Evolutionary conservation across 2,113 vertebrate species (phyloP).

Genomic region (Eclectus roratus): DNA sequence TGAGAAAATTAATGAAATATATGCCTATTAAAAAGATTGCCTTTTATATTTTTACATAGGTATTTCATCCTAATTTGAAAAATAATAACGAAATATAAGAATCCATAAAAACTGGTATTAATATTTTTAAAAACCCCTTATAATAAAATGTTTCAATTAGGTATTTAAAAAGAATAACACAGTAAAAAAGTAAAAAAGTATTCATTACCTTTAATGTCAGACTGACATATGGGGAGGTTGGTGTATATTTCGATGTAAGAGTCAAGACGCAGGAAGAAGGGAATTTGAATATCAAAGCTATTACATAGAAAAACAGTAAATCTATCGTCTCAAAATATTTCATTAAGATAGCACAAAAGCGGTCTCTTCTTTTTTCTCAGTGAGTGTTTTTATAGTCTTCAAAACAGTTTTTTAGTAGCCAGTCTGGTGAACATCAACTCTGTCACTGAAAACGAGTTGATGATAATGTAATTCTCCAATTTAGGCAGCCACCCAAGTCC

Average conservation of each 20-base stretch:
- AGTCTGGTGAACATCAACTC: background rate
- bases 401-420: background rate
- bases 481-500: background rate
- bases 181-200: background rate
- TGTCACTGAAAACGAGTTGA: background rate
- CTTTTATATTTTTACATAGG: background rate
- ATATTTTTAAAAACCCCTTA: background rate
- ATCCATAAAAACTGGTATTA: background rate
- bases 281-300: background rate
- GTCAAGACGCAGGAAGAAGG: background rate
- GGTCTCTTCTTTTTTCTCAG: background rate
- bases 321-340: background rate
- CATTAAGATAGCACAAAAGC: background rate
- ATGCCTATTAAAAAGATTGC: background rate
- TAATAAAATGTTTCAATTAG: background rate
- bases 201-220: background rate
- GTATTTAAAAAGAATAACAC: background rate
- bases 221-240: background rate
- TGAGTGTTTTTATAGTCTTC: background rate
- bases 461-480: background rate
- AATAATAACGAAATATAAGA: background rate
- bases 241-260: background rate
- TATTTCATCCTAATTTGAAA: background rate
- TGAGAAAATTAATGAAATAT: background rate
- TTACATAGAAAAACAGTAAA: background rate